Conservation (phyloP, 2,888 invertebrate species). For the Halictus quadricinctus region DNA sequence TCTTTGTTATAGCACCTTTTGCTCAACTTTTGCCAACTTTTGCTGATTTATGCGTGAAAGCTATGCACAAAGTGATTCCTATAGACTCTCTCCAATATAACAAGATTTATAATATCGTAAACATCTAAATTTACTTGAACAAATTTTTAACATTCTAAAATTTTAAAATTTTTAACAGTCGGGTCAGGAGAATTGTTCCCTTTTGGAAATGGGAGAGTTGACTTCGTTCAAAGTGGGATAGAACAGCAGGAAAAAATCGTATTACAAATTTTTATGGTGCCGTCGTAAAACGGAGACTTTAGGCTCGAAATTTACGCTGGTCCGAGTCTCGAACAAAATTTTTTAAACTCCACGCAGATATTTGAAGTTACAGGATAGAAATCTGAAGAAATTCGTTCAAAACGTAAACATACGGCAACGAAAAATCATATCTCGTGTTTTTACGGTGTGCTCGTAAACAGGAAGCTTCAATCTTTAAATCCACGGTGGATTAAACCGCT, state of each 20-base stretch:
- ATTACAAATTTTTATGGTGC: not conserved
- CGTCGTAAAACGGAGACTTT: not conserved
- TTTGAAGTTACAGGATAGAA: not conserved
- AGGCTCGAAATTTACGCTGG: not conserved
- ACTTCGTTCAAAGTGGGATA: not conserved
- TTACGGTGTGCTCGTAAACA: not conserved
- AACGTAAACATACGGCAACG: not conserved
- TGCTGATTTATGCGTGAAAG: not conserved
- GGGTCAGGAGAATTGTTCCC: not conserved
- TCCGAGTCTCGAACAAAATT: not conserved
- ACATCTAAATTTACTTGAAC: not conserved
- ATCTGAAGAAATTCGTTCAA: not conserved
- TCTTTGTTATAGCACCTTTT: not conserved
- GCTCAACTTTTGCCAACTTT: not conserved
- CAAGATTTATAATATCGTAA: not conserved
- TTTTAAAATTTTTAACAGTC: no score
- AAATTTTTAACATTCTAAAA: not conserved
- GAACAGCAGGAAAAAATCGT: not conserved
- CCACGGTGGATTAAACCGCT: not conserved
- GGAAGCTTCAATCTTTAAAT: not conserved
- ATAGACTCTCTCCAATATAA: not conserved
- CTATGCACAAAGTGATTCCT: not conserved
- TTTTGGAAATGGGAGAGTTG: not conserved
- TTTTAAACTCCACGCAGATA: not conserved
- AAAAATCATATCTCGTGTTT: not conserved